phyloP scores from a whole-genome alignment of 2,888 invertebrate genomes.

The Acanthosepion esculentum region DNA sequence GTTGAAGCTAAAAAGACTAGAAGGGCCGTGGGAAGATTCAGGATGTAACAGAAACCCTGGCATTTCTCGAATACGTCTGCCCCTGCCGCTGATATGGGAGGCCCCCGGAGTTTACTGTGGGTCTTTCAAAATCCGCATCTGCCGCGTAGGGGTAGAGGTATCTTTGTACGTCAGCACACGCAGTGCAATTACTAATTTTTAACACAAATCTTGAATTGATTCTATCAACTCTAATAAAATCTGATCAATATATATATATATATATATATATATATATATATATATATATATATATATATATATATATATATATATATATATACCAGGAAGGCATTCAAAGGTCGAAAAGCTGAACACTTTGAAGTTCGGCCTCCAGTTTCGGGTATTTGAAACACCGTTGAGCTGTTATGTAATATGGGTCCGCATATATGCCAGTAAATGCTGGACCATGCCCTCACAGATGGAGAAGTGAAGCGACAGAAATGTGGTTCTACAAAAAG shows the following conservation, averaged over 20 bases:
- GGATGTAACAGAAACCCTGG: constrained; percentile 33
- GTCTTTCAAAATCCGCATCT: constrained; percentile 33
- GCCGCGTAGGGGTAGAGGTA: not conserved
- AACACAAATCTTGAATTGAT: no score
- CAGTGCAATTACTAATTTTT: not conserved
- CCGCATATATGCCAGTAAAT: no score
- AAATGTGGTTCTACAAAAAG: no score
- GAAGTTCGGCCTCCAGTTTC: not conserved
- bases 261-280: constrained; percentile 33
- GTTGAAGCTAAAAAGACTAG: not conserved
- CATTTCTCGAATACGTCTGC: constrained; percentile 33
- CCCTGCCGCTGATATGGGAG: not conserved
- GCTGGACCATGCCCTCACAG: no score
- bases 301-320: not conserved
- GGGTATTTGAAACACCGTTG: not conserved
- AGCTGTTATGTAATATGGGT: not conserved
- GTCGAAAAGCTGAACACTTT: not conserved
- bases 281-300: not conserved
- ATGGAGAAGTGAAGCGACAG: no score
- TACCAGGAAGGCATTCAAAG: not conserved
- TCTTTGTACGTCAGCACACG: not conserved
- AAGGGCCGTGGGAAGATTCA: constrained; percentile 33
- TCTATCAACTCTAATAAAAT: not conserved
- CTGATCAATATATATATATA: not conserved
- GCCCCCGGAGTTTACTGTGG: constrained; percentile 14